These are phyloP conservation scores for Prosopocoilus inquinatus DNA, from an alignment of 2,888 invertebrate genomes.

Conservation along the genomic window DNA sequence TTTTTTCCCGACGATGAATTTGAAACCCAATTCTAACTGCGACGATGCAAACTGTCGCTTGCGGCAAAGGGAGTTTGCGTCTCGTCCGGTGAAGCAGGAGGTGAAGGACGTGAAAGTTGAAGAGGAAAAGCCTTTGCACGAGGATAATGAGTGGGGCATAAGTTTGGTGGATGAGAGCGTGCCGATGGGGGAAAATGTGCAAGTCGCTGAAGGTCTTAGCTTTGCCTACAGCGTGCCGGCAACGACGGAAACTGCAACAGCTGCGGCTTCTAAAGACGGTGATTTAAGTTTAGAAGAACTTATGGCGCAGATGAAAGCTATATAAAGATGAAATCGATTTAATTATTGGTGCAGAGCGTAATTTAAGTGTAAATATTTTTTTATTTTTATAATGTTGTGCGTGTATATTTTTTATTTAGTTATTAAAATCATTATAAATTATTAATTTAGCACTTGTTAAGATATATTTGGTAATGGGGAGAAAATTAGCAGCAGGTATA, in stretches of 20 bases:
- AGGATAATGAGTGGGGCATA: slow-evolving; percentile 89
- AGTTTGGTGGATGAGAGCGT: slow-evolving; percentile 69
- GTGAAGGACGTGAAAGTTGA: slow-evolving; percentile 54
- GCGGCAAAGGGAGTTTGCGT: slow-evolving; percentile 64
- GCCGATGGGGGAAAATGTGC: slow-evolving; percentile 51
- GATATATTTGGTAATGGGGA: no score
- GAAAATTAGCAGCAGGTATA: no score
- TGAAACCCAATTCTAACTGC: slow-evolving; percentile 90
- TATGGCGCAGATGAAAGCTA: slow-evolving; percentile 88
- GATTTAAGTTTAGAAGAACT: slow-evolving; percentile 81
- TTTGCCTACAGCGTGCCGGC: slow-evolving; percentile 63
- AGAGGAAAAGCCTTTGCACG: slow-evolving; percentile 56
- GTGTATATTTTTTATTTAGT: no score
- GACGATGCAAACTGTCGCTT: slow-evolving; percentile 76
- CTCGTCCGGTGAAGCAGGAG: slow-evolving; percentile 53
- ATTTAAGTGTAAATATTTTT: no score
- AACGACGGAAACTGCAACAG: slow-evolving; percentile 43
- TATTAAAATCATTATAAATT: no score
- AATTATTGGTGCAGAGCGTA: no score
- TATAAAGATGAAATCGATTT: slow-evolving; percentile 54
- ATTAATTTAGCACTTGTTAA: no score
- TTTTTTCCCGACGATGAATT: slow-evolving; percentile 91
- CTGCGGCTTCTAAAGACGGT: slow-evolving; percentile 26
- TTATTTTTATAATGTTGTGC: no score
- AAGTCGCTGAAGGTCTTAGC: slow-evolving; percentile 40